phyloP scores from a whole-genome alignment of 2,888 invertebrate genomes.

The Drosophila paucipuncta region DNA sequence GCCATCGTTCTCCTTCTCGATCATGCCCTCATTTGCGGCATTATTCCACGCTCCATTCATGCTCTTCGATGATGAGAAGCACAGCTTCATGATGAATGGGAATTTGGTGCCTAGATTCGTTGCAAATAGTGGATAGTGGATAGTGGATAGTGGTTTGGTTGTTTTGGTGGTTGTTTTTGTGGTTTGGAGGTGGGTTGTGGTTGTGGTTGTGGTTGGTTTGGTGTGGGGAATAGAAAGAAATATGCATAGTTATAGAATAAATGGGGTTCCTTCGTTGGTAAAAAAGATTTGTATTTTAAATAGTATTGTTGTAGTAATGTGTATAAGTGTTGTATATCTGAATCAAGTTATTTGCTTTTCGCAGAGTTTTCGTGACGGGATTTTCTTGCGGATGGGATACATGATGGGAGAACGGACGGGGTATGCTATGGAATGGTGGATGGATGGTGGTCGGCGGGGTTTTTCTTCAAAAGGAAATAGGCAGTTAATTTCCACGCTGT shows the following conservation, averaged over 20 bases:
- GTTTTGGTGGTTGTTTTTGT: conserved; percentile 60
- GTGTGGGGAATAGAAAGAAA: conserved; percentile 78
- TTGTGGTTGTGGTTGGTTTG: neutral
- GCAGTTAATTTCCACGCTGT: conserved; percentile 33
- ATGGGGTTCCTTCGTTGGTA: conserved; percentile 51
- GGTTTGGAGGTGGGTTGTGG: conserved; percentile 1
- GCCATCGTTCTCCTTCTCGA: conserved; percentile 85
- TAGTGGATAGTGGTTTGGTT: neutral
- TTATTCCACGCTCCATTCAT: conserved; percentile 87
- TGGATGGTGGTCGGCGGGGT: neutral
- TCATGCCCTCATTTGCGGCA: conserved; percentile 85
- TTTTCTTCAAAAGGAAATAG: neutral
- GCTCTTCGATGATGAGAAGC: conserved; percentile 94
- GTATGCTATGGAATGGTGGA: neutral
- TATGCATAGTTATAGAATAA: conserved; percentile 66
- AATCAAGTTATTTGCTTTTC: conserved; percentile 78
- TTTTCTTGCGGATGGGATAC: neutral
- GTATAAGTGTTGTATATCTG: conserved; percentile 78
- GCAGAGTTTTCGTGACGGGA: conserved; percentile 53
- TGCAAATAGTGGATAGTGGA: neutral
- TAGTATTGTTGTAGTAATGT: conserved; percentile 75
- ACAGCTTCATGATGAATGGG: conserved; percentile 99
- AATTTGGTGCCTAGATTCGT: conserved; percentile 93
- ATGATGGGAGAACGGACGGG: neutral
- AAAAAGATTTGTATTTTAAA: conserved; percentile 34